Evolutionary conservation across 2,113 vertebrate species (phyloP).

Genomic region (Syrrhaptes paradoxus): DNA sequence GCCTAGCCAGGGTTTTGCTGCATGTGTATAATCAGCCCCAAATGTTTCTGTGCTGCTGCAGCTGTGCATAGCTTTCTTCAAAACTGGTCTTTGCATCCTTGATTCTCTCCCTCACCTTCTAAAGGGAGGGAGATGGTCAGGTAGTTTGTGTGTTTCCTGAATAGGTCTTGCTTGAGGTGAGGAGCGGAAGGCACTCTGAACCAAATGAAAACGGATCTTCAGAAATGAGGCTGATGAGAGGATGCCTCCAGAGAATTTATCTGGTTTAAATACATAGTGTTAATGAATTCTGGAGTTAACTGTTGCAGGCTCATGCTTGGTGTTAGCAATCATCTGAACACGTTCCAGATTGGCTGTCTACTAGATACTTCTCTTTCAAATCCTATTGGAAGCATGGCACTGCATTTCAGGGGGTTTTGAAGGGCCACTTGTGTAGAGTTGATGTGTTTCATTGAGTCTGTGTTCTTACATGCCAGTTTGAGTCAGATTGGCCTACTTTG

Average conservation of each 20-base stretch:
- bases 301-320: not conserved
- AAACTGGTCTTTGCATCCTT: not conserved
- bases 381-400: not conserved
- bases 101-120: not conserved
- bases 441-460: not conserved
- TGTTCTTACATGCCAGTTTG: not conserved
- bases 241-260: not conserved
- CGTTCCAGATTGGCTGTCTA: not conserved
- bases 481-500: not conserved
- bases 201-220: not conserved
- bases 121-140: not conserved
- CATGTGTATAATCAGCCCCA: not conserved
- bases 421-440: not conserved
- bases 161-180: not conserved
- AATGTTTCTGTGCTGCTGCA: slow-evolving; percentile 6
- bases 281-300: not conserved
- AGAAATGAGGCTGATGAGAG: not conserved
- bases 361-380: not conserved
- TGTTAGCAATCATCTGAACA: not conserved
- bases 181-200: not conserved
- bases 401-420: not conserved
- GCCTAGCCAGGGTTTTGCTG: not conserved
- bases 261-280: not conserved
- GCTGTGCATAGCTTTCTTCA: not conserved
- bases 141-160: not conserved